These are phyloP conservation scores for Misgurnus anguillicaudatus DNA, from an alignment of 2,113 vertebrate genomes.

Conservation along the genomic window DNA sequence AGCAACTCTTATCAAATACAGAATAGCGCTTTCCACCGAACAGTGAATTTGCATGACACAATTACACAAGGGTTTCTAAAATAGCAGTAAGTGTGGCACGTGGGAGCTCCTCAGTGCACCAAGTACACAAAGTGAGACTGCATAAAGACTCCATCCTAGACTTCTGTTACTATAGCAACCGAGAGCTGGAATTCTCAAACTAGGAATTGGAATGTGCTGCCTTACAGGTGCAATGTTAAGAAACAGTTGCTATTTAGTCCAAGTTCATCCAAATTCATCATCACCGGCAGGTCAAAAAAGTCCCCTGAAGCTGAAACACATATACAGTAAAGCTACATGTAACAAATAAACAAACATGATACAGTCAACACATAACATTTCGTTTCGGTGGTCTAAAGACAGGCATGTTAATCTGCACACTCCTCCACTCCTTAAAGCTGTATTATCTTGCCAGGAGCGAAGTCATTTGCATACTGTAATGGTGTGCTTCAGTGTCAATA, in stretches of 20 bases:
- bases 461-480: constrained; percentile 69
- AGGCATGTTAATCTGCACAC: constrained; percentile 32
- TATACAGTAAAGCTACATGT: background rate
- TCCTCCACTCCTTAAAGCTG: constrained; percentile 55
- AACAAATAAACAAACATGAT: constrained; percentile 16
- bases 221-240: constrained; percentile 22
- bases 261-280: background rate
- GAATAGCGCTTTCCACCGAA: constrained; percentile 17
- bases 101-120: constrained; percentile 64
- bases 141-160: constrained; percentile 55
- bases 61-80: constrained; percentile 57
- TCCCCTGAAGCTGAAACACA: background rate
- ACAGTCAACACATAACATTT: background rate
- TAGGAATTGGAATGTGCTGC: constrained; percentile 58
- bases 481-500: constrained; percentile 64
- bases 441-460: constrained; percentile 54
- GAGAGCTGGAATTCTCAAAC: constrained; percentile 68
- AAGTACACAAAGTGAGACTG: constrained; percentile 58
- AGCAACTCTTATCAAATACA: constrained; percentile 16
- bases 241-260: background rate
- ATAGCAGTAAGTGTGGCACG: constrained; percentile 60
- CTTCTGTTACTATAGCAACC: constrained; percentile 74
- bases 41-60: constrained; percentile 40
- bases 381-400: constrained; percentile 26
- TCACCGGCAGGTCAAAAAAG: background rate